Percentiles rank a stretch among this genome's conserved stretches.
Conservation (phyloP, 2,888 invertebrate species). For the Mesoligia furuncula region DNA sequence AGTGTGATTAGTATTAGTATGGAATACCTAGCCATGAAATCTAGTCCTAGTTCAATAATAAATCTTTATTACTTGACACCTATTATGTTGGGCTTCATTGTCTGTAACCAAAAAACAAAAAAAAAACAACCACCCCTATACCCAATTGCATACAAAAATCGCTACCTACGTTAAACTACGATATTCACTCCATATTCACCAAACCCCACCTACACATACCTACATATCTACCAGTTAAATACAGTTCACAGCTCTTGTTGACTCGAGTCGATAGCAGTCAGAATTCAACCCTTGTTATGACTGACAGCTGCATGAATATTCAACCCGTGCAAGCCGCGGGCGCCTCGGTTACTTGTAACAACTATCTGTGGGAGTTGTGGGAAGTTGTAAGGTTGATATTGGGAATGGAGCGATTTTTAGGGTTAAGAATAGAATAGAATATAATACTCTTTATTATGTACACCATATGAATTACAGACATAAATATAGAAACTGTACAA, state of each 20-base stretch:
- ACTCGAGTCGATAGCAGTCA: conserved; percentile 59
- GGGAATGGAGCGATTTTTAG: conserved; percentile 24
- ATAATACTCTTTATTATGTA: no score
- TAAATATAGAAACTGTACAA: no score
- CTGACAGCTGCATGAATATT: conserved; percentile 70
- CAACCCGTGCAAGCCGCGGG: conserved; percentile 53
- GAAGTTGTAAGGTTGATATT: conserved; percentile 30
- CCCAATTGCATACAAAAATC: background rate
- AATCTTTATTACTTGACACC: no score
- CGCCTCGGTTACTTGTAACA: conserved; percentile 51
- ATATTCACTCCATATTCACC: conserved; percentile 3
- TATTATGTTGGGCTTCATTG: no score
- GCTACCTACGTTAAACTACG: background rate
- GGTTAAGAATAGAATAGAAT: no score
- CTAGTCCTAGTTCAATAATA: no score
- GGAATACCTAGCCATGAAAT: no score
- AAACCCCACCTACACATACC: background rate
- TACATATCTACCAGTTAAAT: conserved; percentile 35
- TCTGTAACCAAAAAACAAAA: no score
- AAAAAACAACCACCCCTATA: background rate
- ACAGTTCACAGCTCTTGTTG: conserved; percentile 59
- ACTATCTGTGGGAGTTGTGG: conserved; percentile 37
- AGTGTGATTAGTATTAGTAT: no score
- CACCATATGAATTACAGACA: no score
- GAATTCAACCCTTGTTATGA: conserved; percentile 65